Evolutionary conservation across 2,113 vertebrate species (phyloP).

Genomic region (Agelaius phoeniceus): DNA sequence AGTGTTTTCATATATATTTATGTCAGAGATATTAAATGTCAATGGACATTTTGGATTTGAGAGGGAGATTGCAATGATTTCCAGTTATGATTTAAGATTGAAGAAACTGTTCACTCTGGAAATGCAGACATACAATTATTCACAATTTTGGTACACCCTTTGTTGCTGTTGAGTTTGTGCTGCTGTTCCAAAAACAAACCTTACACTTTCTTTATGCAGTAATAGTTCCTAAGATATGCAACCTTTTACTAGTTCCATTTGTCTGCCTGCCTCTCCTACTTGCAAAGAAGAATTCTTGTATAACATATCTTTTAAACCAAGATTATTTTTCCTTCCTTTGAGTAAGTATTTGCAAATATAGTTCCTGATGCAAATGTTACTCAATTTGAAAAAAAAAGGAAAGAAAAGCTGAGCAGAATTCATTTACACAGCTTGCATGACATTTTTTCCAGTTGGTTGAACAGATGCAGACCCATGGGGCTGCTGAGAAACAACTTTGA

Average conservation of each 20-base stretch:
- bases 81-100: not conserved
- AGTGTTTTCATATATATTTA: not conserved
- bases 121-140: not conserved
- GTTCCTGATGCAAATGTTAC: constrained; percentile 27
- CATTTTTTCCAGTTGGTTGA: constrained; percentile 79
- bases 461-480: constrained; percentile 76
- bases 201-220: not conserved
- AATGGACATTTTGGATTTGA: not conserved
- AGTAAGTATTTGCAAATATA: not conserved
- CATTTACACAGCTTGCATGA: constrained; percentile 75
- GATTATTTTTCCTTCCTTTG: not conserved
- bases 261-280: not conserved
- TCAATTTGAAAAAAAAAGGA: not conserved
- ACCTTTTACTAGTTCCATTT: not conserved
- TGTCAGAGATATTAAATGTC: not conserved
- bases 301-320: not conserved
- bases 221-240: not conserved
- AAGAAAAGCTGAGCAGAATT: constrained; percentile 49
- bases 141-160: not conserved
- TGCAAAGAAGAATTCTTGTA: not conserved
- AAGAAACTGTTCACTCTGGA: not conserved
- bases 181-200: not conserved
- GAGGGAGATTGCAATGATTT: not conserved
- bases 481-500: constrained; percentile 80
- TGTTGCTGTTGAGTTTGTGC: not conserved